Base-by-base conservation (phyloP, 2,113 vertebrate genomes). In the Todiramphus saurophagus region DNA sequence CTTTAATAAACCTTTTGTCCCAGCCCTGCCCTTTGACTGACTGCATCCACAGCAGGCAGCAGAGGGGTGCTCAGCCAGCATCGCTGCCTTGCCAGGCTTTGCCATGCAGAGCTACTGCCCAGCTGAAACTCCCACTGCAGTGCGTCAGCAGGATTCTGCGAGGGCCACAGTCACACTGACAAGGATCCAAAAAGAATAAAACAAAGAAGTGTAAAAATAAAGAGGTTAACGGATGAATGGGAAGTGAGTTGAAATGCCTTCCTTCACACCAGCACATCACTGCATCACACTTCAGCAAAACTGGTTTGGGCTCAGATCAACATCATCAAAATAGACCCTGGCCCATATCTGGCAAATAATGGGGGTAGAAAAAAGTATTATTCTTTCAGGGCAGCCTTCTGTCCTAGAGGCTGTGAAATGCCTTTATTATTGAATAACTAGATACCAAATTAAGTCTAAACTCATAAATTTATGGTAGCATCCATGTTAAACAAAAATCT, bases 1-100 rank as follows among this genome's bases (percentile, higher is more conserved):
- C 30, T 91, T 96, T 95, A 96, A 94, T 81, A 90, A 93, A 96
- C 44, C 46, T 62, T 55, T 70, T 77, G 41, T 58, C 79, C 78
- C 33, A 5, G 31, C 25, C 4, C 4, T 95, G 67, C 25, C 67
- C 67, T 93, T 62, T 69, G 41, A 8, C 20, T 48, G 84, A 67
- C 30, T 21, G 12, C 25, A 0, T 7, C 27, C 0, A 0, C 6
- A 13, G 64, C 43, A 87, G 70, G 3, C 1, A 0, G 35, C 70
- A 75, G 62, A 7, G 5, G 2, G 31, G 39, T 62, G 28, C 79
- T 73, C 66, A 35, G 76, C 27, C 0, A 0, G 16, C 5, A 20
- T 24, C 0, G 0, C 50, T 43, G 50, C 16, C 19, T 31, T 4
- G 0, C 12, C 0, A 5, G 33, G 30, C 51, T 79, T 27, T 6